Base-by-base conservation (phyloP, 2,113 vertebrate genomes). In the Tragelaphus strepsiceros region DNA sequence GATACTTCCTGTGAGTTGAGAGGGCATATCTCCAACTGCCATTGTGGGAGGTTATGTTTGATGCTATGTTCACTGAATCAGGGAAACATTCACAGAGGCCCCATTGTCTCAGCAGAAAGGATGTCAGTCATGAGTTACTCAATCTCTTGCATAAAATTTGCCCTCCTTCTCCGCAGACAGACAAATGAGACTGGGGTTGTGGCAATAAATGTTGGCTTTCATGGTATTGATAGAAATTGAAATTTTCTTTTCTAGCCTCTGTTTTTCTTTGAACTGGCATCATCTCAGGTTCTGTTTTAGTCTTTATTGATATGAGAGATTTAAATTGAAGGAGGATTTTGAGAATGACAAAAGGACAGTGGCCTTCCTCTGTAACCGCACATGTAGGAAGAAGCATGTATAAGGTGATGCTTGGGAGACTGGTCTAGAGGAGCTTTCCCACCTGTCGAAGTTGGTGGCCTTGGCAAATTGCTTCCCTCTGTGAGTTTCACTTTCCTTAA, bases 91-190 rank as follows among this genome's bases (percentile, higher is more conserved):
- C 94, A 97, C 90, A 98, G 96, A 96, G 91, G 93, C 58, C 93
- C 43, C 87, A 90, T 97, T 97, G 94, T 97, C 86, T 94, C 16
- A 54, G 56, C 80, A 67, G 62, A 97, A 93, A 64, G 61, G 64
- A 43, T 84, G 62, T 97, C 92, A 77, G 0, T 90, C 49, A 17
- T 5, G 21, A 88, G 64, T 96, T 97, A 91, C 88, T 97, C 93
- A 97, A 95, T 85, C 96, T 88, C 77, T 24, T 54, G 58, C 3
- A 2, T 94, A 84, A 94, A 97, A 94, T 87, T 74, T 81, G 62
- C 91, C 64, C 53, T 53, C 46, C 51, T 81, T 74, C 88, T 61
- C 54, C 53, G 30, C 51, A 51, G 84, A 78, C 82, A 88, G 85
- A 64, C 88, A 92, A 67, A 56, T 78, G 91, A 64, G 61, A 39